Evolutionary conservation across 2,797 vertebrate genomes (phyloP), one percentile per base, ranked within the genome.

Genomic region (Zenarchopterus dispar): DNA sequence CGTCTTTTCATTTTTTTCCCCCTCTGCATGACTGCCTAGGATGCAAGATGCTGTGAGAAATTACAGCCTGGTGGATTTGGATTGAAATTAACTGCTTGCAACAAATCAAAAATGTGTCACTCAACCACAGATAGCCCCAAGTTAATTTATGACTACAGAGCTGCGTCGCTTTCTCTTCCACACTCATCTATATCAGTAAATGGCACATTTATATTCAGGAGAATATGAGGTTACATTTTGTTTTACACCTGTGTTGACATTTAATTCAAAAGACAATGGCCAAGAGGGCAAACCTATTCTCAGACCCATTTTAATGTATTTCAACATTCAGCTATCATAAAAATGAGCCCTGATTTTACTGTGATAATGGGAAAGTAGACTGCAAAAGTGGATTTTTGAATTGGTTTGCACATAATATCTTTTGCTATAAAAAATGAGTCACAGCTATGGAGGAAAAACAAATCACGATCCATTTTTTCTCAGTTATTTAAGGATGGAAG

Each of bases 241-340:
- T 91, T 92, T 92, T 91, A 93, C 88, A 92, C 89, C 85, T 89
- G 65, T 90, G 86, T 91, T 92, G 90, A 88, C 87, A 91, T 93
- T 93, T 91, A 89, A 91, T 92, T 91, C 83, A 88, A 84, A 88
- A 91, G 88, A 91, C 82, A 89, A 84, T 65, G 85, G 81, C 87
- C 82, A 87, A 87, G 86, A 88, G 87, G 81, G 79, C 87, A 82
- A 80, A 68, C 69, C 82, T 80, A 81, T 85, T 84, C 84, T 87
- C 82, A 76, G 67, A 70, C 68, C 80, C 55, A 56, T 88, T 89
- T 91, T 91, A 86, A 92, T 91, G 85, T 88, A 81, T 91, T 85
- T 90, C 80, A 90, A 86, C 86, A 79, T 82, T 80, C 88, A 85
- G 73, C 76, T 70, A 45, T 89, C 84, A 74, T 88, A 89, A 87